phyloP scores from a whole-genome alignment of 2,888 invertebrate genomes.

The Synergus umbraculus region DNA sequence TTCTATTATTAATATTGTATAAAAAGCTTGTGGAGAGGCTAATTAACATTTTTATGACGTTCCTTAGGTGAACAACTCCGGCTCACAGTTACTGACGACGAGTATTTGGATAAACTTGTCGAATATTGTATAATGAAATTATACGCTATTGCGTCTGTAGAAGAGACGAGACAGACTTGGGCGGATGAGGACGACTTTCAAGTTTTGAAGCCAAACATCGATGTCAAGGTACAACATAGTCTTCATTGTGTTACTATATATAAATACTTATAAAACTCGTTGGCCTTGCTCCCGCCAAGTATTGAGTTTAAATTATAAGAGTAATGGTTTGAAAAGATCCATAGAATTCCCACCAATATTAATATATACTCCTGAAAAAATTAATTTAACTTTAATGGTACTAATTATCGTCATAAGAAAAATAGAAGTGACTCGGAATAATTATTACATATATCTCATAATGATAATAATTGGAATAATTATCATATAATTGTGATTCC shows the following conservation, averaged over 20 bases:
- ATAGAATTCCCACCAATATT: not conserved
- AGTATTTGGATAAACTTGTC: slow-evolving; percentile 88
- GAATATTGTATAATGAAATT: slow-evolving; percentile 90
- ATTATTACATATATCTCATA: not conserved
- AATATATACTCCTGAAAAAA: not conserved
- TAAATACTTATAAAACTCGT: not conserved
- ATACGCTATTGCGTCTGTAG: slow-evolving; percentile 87
- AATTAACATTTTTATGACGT: slow-evolving; percentile 24
- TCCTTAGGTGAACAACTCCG: slow-evolving; percentile 79
- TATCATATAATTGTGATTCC: not conserved
- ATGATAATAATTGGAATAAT: not conserved
- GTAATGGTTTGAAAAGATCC: not conserved
- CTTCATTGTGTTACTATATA: not conserved
- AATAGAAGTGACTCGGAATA: not conserved
- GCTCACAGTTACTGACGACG: slow-evolving; percentile 82
- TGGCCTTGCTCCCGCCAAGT: slow-evolving; percentile 5
- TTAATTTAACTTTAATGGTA: not conserved
- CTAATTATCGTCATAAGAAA: not conserved
- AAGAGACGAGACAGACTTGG: slow-evolving; percentile 90
- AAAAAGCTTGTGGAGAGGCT: not conserved
- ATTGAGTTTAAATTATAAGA: not conserved
- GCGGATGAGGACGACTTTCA: slow-evolving; percentile 91
- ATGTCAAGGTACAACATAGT: slow-evolving; percentile 81
- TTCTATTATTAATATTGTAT: not conserved
- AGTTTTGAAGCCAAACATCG: slow-evolving; percentile 85